Percentiles rank a stretch among this genome's conserved stretches.
Conservation (phyloP, 2,888 invertebrate genomes). For the Pheosia tremula region DNA sequence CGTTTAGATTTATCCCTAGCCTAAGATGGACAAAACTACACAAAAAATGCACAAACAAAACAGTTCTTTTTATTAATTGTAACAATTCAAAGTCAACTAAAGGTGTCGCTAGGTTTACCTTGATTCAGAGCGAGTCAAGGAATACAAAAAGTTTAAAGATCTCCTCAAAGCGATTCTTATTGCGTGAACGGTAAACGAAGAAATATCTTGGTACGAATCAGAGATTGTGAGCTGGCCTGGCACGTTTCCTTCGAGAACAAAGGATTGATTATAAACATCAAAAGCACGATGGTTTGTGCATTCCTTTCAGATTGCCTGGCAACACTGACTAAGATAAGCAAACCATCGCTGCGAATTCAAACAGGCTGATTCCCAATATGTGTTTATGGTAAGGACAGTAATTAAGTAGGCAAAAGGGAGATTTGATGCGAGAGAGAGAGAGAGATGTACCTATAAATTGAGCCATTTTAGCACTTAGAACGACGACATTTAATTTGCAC, state of each 20-base stretch:
- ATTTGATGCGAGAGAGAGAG: not conserved
- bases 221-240: slow-evolving; percentile 29
- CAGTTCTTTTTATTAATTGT: too few species aligned
- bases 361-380: slow-evolving; percentile 17
- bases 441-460: not conserved
- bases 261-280: slow-evolving; percentile 44
- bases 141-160: not conserved
- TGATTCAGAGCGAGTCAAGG: too few species aligned
- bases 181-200: slow-evolving; percentile 27
- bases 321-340: slow-evolving; percentile 23
- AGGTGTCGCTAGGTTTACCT: too few species aligned
- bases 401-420: not conserved
- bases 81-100: too few species aligned
- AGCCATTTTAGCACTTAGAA: too few species aligned
- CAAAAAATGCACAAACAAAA: too few species aligned
- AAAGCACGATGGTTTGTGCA: slow-evolving; percentile 37
- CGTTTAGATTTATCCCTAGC: too few species aligned
- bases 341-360: slow-evolving; percentile 27
- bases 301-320: slow-evolving; percentile 28
- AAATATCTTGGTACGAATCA: slow-evolving; percentile 31
- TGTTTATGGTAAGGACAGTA: slow-evolving; percentile 19
- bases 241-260: slow-evolving; percentile 25
- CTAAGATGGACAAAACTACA: too few species aligned
- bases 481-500: too few species aligned
- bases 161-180: slow-evolving; percentile 17